Evolutionary conservation across 92 coral and sea anemone genomes (phyloP), one percentile per base, ranked within the genome.

Genomic region (Parazoanthus swiftii): DNA sequence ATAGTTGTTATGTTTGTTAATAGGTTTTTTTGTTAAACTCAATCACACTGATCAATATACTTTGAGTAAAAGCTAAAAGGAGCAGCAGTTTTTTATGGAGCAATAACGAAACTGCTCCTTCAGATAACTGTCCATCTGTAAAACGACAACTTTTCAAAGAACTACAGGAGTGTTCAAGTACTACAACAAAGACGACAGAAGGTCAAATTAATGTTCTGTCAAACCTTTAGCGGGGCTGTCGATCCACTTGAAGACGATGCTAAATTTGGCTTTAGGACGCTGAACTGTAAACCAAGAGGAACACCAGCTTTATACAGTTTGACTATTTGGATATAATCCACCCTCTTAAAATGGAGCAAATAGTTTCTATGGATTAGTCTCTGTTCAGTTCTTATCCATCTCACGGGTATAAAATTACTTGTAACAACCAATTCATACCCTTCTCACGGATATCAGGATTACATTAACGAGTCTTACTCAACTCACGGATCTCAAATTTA

Each of bases 241-340:
- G 54, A 93, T 89, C 98, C 98, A 93, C 82, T 92, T 96, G 91
- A 96, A 92, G 16, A 92, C 90, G 78, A 95, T 93, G 86, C 94
- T 95, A 23, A 94, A 89, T 71, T 88, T 79, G 16, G 90, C 78
- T 50, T 95, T 95, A 20, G 94, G 85, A 33, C 66, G 81, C 14
- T 81, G 71, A 67, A 86, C 92, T 87, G 26, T 16, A 92, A 14
- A 66, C 29, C 58, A 75, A 78, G 38, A 44, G 39, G 42, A 89
- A 46, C 39, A 83, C 2, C 70, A 20, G 21, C 25, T 6, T 29
- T 42, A 14, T 8, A 71, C 4, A 18, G 70, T 63, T 63, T 63
- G 25, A 2, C 8, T 21, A 39, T 39, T 39, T 39, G 42, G 42
- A 39, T 39, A 39, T 39, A 39, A 39, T 39, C 42, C 42, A 39